Conservation (phyloP, 2,797 vertebrate species). For the Trachops cirrhosus region DNA sequence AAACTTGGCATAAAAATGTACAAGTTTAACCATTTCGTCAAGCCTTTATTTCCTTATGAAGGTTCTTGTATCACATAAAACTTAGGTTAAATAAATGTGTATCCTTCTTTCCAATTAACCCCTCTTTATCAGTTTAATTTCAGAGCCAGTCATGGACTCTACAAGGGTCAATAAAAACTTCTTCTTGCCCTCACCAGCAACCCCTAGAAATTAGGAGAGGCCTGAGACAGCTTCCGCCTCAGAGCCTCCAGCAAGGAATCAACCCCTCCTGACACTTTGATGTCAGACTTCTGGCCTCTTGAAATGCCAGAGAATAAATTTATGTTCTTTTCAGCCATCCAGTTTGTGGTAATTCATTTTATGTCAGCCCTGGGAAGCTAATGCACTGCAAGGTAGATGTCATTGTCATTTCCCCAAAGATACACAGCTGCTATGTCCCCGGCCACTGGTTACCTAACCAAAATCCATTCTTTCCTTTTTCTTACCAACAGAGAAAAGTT, state of each 20-base stretch:
- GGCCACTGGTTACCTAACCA: not conserved
- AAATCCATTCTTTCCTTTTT: not conserved
- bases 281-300: not conserved
- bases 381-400: not conserved
- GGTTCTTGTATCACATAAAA: not conserved
- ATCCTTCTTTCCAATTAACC: not conserved
- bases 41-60: not conserved
- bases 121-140: not conserved
- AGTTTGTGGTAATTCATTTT: not conserved
- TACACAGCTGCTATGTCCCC: not conserved
- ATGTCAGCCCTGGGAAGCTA: not conserved
- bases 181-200: not conserved
- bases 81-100: not conserved
- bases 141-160: not conserved
- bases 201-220: not conserved
- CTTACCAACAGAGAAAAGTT: not conserved
- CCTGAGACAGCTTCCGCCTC: fast-evolving
- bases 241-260: not conserved
- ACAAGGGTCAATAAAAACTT: not conserved
- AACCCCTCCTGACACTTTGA: not conserved
- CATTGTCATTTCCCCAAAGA: not conserved
- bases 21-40: not conserved
- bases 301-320: not conserved
- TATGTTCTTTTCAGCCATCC: not conserved
- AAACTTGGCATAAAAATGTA: not conserved